Conservation (phyloP, 1,140 invertebrate species). For the Anadara kagoshimensis region DNA sequence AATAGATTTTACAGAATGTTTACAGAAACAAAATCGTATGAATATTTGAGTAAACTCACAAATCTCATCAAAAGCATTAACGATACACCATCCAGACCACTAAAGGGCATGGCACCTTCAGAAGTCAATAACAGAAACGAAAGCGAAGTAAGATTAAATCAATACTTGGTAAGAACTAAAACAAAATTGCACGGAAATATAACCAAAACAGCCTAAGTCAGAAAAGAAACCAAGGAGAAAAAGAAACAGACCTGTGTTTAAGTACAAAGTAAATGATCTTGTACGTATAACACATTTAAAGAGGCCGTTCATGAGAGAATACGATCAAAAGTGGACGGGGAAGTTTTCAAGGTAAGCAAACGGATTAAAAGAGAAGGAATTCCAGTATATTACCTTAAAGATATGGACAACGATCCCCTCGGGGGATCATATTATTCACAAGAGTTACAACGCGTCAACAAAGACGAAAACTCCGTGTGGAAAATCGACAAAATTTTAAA, state of each 20-base stretch:
- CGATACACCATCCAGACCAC: not conserved
- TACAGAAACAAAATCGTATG: not conserved
- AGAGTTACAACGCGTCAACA: slow-evolving; percentile 20
- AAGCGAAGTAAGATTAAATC: slow-evolving; percentile 20
- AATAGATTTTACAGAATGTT: slow-evolving; percentile 5
- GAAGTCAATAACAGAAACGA: slow-evolving; percentile 8
- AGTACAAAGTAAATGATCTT: slow-evolving; percentile 31
- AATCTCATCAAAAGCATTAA: slow-evolving; percentile 7
- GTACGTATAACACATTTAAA: slow-evolving; percentile 29
- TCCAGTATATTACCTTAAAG: slow-evolving; percentile 30
- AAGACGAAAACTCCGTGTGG: slow-evolving; percentile 21
- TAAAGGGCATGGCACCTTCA: slow-evolving; percentile 9
- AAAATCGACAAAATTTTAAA: slow-evolving; percentile 20
- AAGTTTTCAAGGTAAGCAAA: slow-evolving; percentile 31
- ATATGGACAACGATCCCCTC: slow-evolving; percentile 18
- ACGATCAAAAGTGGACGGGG: slow-evolving; percentile 37
- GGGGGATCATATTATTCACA: slow-evolving; percentile 5
- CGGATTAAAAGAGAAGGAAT: slow-evolving; percentile 26
- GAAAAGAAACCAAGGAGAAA: not conserved
- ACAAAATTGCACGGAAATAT: not conserved
- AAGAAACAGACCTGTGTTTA: not conserved
- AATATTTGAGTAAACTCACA: not conserved
- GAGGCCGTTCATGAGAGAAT: slow-evolving; percentile 30
- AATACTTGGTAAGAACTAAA: slow-evolving; percentile 1
- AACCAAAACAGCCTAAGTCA: not conserved